Conservation (phyloP, 2,797 vertebrate species). For the Pelodytes ibericus region DNA sequence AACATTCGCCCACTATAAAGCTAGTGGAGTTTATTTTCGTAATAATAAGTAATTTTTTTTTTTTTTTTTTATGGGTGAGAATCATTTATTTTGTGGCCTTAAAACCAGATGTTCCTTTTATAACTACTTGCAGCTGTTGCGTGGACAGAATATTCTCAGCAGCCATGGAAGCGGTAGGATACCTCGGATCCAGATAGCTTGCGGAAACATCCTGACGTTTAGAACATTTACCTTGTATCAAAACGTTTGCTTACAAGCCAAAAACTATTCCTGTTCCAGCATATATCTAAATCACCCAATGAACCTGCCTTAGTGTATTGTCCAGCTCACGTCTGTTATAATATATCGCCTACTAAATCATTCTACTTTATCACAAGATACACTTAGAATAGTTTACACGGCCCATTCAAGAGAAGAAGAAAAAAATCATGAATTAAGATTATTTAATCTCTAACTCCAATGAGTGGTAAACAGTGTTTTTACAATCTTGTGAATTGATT, state of each 20-base stretch:
- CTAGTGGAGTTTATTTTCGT: slow-evolving; percentile 30
- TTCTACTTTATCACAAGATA: no score
- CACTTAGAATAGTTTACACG: no score
- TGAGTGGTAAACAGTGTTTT: no score
- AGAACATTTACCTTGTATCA: slow-evolving; percentile 55
- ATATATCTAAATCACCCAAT: slow-evolving; percentile 1
- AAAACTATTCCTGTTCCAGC: neutral
- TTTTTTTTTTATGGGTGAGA: slow-evolving; percentile 60
- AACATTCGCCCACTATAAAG: slow-evolving; percentile 9
- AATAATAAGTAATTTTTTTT: slow-evolving; percentile 52
- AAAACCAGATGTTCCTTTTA: slow-evolving; percentile 65
- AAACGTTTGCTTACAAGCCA: slow-evolving; percentile 24
- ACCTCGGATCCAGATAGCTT: slow-evolving; percentile 36
- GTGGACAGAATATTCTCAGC: slow-evolving; percentile 55
- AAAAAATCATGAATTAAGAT: no score
- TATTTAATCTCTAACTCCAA: no score
- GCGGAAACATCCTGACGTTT: slow-evolving; percentile 50
- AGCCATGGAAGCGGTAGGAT: slow-evolving; percentile 56
- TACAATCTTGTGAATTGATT: no score
- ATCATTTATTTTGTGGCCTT: slow-evolving; percentile 66
- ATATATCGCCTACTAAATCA: no score
- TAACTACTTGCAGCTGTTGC: slow-evolving; percentile 66
- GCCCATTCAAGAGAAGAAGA: no score
- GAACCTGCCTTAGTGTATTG: no score
- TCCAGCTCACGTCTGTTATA: no score